Evolutionary conservation across 1,140 invertebrate species (phyloP), one percentile per base, ranked within the genome.

Genomic region (Bombus confusus): DNA sequence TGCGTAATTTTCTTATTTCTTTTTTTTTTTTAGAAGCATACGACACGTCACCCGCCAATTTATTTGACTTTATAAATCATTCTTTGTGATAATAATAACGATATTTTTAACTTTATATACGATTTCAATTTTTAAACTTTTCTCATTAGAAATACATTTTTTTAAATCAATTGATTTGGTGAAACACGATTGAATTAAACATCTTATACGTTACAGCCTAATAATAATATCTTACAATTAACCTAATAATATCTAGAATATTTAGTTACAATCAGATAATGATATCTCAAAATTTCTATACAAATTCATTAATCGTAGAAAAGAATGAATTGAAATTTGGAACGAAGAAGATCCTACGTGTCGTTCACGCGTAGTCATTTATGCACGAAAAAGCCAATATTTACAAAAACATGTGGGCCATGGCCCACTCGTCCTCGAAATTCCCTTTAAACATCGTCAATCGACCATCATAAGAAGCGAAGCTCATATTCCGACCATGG

Each of bases 351-450:
- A 13, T 47, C 12, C 12, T 68, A 62, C 47, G 43, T 31, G 57
- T 75, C 15, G 31, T 52, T 25, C 66, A 69, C 12, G 1, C 6
- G 6, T 18, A 22, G 47, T 52, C 18, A 52, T 22, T 22, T 52
- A 52, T 22, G 0, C 6, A 52, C 18, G 18, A 41, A 81, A 52
- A 62, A 31, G 22, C 37, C 12, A 64, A 82, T 83, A 80, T 80
- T 88, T 83, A 52, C 78, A 9, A 81, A 66, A 47, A 34, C 39
- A 85, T 87, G n/a, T 84, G 77, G 76, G 81, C 85, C 85, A 88
- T 41, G 81, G 85, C 43, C 75, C 47, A 18, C 8, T 59, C 34
- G 85, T 22, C 66, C 57, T 82, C 68, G 31, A 73, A 43, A 62
- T 78, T 86, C 73, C 34, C 57, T n/a, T 83, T 28, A 41, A 85